A percentile compares a stretch with the other conserved stretches of the same genome.
These are phyloP conservation scores for Mimumesa dahlbomi DNA, from an alignment of 2,888 invertebrate species.

Conservation along the genomic window DNA sequence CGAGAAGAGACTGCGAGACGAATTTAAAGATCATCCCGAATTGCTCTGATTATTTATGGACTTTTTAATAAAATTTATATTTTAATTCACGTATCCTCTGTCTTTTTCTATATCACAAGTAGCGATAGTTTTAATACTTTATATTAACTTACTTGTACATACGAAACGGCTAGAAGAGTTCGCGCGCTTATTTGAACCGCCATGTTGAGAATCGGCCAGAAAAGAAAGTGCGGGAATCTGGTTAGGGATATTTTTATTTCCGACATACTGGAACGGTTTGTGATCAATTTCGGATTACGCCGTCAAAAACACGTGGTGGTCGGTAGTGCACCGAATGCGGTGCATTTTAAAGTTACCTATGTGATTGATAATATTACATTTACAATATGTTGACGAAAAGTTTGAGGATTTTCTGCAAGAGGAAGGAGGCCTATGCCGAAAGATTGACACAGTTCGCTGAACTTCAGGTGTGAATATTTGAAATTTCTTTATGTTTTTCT, in stretches of 20 bases:
- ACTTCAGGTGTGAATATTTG: slow-evolving; percentile 11
- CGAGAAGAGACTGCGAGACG: slow-evolving; percentile 75
- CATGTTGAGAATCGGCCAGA: no score
- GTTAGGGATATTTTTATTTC: no score
- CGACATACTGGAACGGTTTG: no score
- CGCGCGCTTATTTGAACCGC: no score
- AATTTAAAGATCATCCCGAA: slow-evolving; percentile 70
- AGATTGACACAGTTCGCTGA: slow-evolving; percentile 3
- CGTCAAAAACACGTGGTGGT: slow-evolving; percentile 31
- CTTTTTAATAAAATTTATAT: neutral
- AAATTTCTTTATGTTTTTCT: neutral
- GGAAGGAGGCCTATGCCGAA: slow-evolving; percentile 3
- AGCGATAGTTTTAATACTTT: no score
- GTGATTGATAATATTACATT: slow-evolving; percentile 1
- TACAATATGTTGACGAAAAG: slow-evolving; percentile 28
- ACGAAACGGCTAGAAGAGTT: no score
- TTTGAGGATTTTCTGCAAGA: slow-evolving; percentile 10
- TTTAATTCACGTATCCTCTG: neutral
- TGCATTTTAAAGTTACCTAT: slow-evolving; percentile 1
- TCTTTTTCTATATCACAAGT: no score
- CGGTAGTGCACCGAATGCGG: slow-evolving; percentile 12
- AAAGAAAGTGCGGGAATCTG: no score
- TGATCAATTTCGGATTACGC: neutral
- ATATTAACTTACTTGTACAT: no score
- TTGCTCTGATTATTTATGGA: slow-evolving; percentile 52